Percentiles rank a stretch among this genome's conserved stretches.
These are phyloP conservation scores for Rotaria sp. DNA, from an alignment of 2,888 invertebrate species.

Conservation along the genomic window DNA sequence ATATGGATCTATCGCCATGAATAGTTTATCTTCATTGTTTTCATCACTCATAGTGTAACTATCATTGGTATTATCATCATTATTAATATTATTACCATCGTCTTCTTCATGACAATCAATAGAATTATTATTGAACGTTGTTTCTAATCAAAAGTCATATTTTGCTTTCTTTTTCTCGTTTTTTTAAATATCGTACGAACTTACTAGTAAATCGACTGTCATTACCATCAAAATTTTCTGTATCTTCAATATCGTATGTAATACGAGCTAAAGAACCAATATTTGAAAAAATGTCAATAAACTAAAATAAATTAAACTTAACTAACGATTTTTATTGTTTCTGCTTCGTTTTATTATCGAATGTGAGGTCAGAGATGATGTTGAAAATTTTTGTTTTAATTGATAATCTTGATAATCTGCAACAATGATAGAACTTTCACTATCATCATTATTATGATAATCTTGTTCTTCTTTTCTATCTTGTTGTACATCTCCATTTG, in stretches of 20 bases:
- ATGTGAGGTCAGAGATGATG: neutral
- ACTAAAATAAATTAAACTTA: neutral
- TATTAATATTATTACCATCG: no score
- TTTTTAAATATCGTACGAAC: neutral
- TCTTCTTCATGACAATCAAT: no score
- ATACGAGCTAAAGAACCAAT: neutral
- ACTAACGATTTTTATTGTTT: neutral
- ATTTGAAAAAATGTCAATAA: no score
- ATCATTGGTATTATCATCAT: no score
- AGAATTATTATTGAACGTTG: no score
- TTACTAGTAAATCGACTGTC: neutral
- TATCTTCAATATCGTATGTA: neutral
- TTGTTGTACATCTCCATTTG: neutral
- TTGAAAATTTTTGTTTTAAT: neutral
- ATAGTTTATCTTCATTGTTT: no score
- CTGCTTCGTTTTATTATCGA: neutral
- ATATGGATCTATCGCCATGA: no score
- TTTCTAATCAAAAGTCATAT: no score
- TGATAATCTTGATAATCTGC: neutral
- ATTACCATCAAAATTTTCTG: neutral
- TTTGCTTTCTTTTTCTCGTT: no score
- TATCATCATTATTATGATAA: neutral
- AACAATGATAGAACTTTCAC: no score
- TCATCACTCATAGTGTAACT: no score
- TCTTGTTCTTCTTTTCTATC: neutral